These are phyloP conservation scores for Stegastes partitus DNA, from an alignment of 2,113 vertebrate species.

Conservation along the genomic window DNA sequence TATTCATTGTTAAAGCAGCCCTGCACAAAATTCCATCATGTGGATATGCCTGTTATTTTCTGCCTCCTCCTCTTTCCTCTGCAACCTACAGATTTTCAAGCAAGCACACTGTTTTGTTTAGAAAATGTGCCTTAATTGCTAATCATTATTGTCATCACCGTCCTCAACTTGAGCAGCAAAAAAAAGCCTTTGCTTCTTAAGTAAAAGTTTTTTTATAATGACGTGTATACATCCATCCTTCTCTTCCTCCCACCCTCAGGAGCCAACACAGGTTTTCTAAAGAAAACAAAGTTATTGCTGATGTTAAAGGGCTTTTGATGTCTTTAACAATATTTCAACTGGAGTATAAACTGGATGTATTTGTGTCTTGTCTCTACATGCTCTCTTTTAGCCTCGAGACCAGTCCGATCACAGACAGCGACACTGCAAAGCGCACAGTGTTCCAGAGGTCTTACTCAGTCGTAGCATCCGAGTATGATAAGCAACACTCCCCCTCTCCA, in stretches of 20 bases:
- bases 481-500: slow-evolving; percentile 96
- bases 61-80: too few species aligned
- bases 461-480: slow-evolving; percentile 98
- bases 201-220: background rate
- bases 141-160: too few species aligned
- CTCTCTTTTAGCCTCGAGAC: slow-evolving; percentile 91
- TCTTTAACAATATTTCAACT: background rate
- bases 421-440: slow-evolving; percentile 95
- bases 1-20: too few species aligned
- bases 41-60: too few species aligned
- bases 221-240: background rate
- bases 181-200: too few species aligned
- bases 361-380: slow-evolving; percentile 6
- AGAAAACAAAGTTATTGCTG: background rate
- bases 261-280: background rate
- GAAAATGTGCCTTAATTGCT: too few species aligned
- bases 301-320: background rate
- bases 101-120: too few species aligned
- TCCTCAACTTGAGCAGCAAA: too few species aligned
- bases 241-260: background rate
- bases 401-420: slow-evolving; percentile 97
- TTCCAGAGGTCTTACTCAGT: slow-evolving; percentile 99
- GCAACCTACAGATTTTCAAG: too few species aligned
- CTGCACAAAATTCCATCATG: too few species aligned
- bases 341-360: background rate